Conservation (phyloP, 2,113 vertebrate genomes). For the Bujurquina vittata region DNA sequence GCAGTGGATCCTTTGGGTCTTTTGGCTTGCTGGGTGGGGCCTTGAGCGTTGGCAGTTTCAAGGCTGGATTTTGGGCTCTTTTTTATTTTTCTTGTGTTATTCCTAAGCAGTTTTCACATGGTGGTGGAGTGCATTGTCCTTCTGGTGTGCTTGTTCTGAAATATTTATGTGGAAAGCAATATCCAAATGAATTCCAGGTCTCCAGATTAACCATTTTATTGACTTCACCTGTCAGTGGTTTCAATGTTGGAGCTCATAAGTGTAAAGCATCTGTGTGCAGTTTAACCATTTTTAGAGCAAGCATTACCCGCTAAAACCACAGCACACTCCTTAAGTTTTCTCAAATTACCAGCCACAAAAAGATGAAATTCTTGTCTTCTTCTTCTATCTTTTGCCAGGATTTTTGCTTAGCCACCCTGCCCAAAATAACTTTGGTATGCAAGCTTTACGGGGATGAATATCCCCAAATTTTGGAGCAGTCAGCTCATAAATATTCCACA, state of each 20-base stretch:
- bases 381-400: constrained; percentile 1
- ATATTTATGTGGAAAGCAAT: too few species aligned
- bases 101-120: not conserved
- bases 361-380: constrained; percentile 7
- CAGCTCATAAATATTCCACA: constrained; percentile 57
- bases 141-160: not conserved
- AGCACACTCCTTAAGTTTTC: not conserved
- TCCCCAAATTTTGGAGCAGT: constrained; percentile 16
- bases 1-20: not conserved
- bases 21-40: not conserved
- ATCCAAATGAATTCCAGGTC: not conserved
- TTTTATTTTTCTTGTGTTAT: not conserved
- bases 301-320: not conserved
- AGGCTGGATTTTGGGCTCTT: not conserved
- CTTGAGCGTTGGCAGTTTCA: not conserved
- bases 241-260: too few species aligned
- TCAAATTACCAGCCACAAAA: not conserved
- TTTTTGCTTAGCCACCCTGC: constrained; percentile 18
- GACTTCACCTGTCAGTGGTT: not conserved
- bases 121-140: not conserved
- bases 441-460: constrained; percentile 30
- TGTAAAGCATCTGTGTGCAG: not conserved
- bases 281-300: not conserved
- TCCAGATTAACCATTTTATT: not conserved
- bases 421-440: constrained; percentile 7